A percentile compares a stretch with the other conserved stretches of the same genome.
phyloP scores from a whole-genome alignment of 2,888 invertebrate genomes.

The Serripes groenlandicus region DNA sequence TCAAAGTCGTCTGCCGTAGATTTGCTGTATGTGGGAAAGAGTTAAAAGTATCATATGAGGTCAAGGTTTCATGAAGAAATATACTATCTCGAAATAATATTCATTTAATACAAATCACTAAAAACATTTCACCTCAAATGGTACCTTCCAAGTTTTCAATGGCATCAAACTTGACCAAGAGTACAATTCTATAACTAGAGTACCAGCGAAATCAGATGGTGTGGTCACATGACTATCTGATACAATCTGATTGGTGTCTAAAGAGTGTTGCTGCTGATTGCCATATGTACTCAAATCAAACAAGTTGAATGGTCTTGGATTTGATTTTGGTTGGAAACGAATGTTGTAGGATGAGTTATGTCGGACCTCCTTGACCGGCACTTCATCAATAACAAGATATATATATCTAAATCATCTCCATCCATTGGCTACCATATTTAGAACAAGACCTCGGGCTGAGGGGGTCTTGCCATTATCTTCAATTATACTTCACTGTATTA shows the following conservation, averaged over 20 bases:
- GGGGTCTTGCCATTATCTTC: too few species aligned
- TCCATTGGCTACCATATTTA: too few species aligned
- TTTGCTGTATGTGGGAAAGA: too few species aligned
- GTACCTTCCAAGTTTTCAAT: conserved; percentile 74
- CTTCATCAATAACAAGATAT: conserved; percentile 76
- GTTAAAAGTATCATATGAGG: too few species aligned
- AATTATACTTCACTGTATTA: too few species aligned
- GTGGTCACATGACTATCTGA: neutral
- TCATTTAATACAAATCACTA: too few species aligned
- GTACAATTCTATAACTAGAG: conserved; percentile 72
- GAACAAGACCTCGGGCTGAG: too few species aligned
- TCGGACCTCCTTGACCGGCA: conserved; percentile 68
- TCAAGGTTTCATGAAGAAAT: too few species aligned
- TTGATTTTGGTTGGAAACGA: conserved; percentile 50
- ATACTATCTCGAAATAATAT: too few species aligned
- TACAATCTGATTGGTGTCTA: conserved; percentile 17
- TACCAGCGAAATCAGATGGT: conserved; percentile 56
- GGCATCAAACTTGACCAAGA: conserved; percentile 75
- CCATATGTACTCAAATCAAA: conserved; percentile 53
- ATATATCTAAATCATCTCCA: conserved; percentile 72
- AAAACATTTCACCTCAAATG: conserved; percentile 67
- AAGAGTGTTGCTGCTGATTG: neutral
- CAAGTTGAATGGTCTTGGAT: conserved; percentile 59
- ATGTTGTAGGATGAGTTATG: conserved; percentile 49
- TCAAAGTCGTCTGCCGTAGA: neutral